These are phyloP conservation scores for Sphaerophoria rueppellii DNA, from an alignment of 2,888 invertebrate species.

Conservation along the genomic window DNA sequence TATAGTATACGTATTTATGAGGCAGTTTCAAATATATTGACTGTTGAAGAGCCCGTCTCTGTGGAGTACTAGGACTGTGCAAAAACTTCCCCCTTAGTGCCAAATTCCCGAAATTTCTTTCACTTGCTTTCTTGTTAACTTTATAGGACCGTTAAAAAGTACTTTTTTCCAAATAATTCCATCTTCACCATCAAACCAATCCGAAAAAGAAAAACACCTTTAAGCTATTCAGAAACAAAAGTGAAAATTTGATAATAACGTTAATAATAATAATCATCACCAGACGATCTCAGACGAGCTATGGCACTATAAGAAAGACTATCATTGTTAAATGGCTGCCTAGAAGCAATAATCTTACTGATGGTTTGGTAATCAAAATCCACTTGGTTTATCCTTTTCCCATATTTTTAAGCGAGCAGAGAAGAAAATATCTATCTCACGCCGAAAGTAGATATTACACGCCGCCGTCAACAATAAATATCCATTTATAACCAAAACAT, in stretches of 20 bases:
- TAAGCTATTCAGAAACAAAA: conserved; percentile 49
- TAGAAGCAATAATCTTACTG: conserved; percentile 58
- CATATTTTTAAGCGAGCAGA: conserved; percentile 48
- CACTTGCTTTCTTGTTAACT: no score
- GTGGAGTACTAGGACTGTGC: no score
- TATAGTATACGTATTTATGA: no score
- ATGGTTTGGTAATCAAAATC: conserved; percentile 16
- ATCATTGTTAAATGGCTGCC: conserved; percentile 55
- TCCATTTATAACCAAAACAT: conserved; percentile 50
- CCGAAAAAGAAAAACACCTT: conserved; percentile 6
- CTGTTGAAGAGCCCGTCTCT: no score
- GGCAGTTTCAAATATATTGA: no score
- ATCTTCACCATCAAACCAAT: conserved; percentile 15
- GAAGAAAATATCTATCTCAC: conserved; percentile 62
- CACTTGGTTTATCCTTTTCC: conserved; percentile 46
- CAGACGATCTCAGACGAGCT: conserved; percentile 19
- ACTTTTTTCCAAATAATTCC: no score
- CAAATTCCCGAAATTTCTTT: no score
- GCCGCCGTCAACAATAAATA: conserved; percentile 70
- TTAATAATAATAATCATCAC: conserved; percentile 70
- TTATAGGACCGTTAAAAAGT: no score
- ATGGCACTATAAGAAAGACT: conserved; percentile 7
- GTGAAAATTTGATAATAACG: conserved; percentile 73
- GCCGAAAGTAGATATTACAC: conserved; percentile 73
- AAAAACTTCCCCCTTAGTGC: no score